A percentile compares a stretch with the other conserved stretches of the same genome.
phyloP scores from a whole-genome alignment of 2,888 invertebrate species.

The Argyra leucocephala region DNA sequence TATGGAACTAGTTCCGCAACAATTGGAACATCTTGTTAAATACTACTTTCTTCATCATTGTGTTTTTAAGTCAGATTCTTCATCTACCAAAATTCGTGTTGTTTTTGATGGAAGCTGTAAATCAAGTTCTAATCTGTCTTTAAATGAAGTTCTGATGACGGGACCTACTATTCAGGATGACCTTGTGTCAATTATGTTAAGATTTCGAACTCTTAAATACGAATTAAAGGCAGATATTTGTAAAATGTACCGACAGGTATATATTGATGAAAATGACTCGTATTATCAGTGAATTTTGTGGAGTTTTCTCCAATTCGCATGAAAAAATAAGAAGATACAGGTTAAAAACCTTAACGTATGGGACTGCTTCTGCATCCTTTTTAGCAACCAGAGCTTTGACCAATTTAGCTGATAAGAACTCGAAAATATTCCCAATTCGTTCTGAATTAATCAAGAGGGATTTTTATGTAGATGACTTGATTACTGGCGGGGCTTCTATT shows the following conservation, averaged over 20 bases:
- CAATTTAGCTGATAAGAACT: no score
- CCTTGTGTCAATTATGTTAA: conserved; percentile 16
- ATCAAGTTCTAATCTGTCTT: conserved; percentile 6
- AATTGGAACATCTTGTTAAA: no score
- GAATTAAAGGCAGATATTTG: conserved; percentile 13
- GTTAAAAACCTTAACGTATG: neutral
- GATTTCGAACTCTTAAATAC: conserved; percentile 18
- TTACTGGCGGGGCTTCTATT: no score
- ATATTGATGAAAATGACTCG: conserved; percentile 13
- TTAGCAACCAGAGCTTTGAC: neutral
- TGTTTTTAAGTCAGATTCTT: conserved; percentile 9
- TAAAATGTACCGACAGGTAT: conserved; percentile 17
- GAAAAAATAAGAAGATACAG: neutral
- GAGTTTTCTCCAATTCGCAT: conserved; percentile 7
- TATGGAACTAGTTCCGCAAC: no score
- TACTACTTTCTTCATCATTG: no score
- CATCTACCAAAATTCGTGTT: conserved; percentile 12
- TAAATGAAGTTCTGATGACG: conserved; percentile 10
- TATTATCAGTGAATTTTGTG: conserved; percentile 17
- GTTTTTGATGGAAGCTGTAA: conserved; percentile 10
- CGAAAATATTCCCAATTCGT: no score
- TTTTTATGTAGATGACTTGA: no score
- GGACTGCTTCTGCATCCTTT: neutral
- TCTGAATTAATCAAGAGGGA: neutral
- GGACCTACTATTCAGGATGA: conserved; percentile 16